Evolutionary conservation across 2,113 vertebrate species (phyloP), one percentile per base, ranked within the genome.

Genomic region (Ammodytes marinus): DNA sequence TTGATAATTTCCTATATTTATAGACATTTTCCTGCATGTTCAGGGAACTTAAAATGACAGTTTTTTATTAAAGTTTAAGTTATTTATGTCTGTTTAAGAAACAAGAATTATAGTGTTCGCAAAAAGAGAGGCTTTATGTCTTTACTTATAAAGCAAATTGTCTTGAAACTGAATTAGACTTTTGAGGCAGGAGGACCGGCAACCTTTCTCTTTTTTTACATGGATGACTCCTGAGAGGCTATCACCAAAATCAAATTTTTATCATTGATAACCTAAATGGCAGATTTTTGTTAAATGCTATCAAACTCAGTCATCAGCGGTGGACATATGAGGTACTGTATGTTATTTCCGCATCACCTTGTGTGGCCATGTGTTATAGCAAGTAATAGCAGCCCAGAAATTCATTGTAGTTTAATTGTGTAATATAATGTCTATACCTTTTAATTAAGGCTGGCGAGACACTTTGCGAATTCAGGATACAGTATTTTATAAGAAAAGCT

Each of bases 171-270:
- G 49, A 14, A 73, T 60, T 67, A 66, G 65, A 72, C 50, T 49
- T 53, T 80, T 67, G 54, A 59, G 53, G 53, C 61, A 59, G 17
- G 46, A 53, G 69, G 69, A 68, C 55, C 43, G 65, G 61, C 6
- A 60, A 55, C 50, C 50, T 46, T 12, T 55, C 58, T 54, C 47
- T 37, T 40, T 47, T 80, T 43, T 42, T 49, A 13, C 37, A 58
- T 3, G 6, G 19, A 80, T 80, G 59, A 73, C 53, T 60, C 39
- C 46, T 46, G 61, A 80, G 78, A 68, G 63, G 39, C 63, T 74
- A 54, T 74, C 70, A 80, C 39, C 55, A 53, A 80, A 61, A 74
- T 65, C 42, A 53, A 9, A 72, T 58, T 69, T 58, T 57, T 50
- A 58, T 60, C 42, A 54, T 11, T 45, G 46, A 58, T 66, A 35